phyloP scores from a whole-genome alignment of 2,113 vertebrate genomes.

The Cyprinodon tularosa region DNA sequence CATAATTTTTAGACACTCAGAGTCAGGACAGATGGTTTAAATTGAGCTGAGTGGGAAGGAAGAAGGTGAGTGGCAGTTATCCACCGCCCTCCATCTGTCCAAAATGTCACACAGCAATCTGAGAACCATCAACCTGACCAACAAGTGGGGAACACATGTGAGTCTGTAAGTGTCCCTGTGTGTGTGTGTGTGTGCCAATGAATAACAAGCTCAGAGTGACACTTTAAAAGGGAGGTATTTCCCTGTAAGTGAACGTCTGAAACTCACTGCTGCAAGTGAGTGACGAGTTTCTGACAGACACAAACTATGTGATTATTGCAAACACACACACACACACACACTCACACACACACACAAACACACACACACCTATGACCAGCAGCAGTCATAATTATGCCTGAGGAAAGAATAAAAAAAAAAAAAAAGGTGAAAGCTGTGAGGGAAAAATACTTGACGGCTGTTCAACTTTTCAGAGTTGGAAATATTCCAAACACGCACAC shows the following conservation, averaged over 20 bases:
- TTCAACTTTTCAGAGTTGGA: constrained; percentile 27
- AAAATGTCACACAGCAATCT: constrained; percentile 66
- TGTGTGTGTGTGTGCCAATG: constrained; percentile 14
- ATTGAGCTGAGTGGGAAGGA: constrained; percentile 34
- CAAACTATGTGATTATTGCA: constrained; percentile 46
- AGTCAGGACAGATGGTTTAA: constrained; percentile 55
- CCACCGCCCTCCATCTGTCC: constrained; percentile 58
- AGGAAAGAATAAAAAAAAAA: constrained; percentile 33
- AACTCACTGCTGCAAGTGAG: constrained; percentile 35
- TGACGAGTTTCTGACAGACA: constrained; percentile 48
- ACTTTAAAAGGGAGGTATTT: constrained; percentile 49
- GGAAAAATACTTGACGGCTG: constrained; percentile 34
- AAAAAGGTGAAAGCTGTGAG: constrained; percentile 13
- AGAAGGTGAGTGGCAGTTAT: constrained; percentile 56
- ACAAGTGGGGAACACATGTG: constrained; percentile 51
- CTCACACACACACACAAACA: constrained; percentile 12
- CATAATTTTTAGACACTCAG: constrained; percentile 7
- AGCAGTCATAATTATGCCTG: constrained; percentile 37
- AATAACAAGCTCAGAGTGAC: constrained; percentile 55
- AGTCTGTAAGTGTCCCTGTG: constrained; percentile 15
- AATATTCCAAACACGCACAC: constrained; percentile 17
- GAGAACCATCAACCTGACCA: constrained; percentile 58
- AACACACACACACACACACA: constrained; percentile 7
- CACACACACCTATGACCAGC: constrained; percentile 22
- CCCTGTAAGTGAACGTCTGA: constrained; percentile 50